Evolutionary conservation across 2,113 vertebrate genomes (phyloP).

Genomic region (Colaptes auratus): DNA sequence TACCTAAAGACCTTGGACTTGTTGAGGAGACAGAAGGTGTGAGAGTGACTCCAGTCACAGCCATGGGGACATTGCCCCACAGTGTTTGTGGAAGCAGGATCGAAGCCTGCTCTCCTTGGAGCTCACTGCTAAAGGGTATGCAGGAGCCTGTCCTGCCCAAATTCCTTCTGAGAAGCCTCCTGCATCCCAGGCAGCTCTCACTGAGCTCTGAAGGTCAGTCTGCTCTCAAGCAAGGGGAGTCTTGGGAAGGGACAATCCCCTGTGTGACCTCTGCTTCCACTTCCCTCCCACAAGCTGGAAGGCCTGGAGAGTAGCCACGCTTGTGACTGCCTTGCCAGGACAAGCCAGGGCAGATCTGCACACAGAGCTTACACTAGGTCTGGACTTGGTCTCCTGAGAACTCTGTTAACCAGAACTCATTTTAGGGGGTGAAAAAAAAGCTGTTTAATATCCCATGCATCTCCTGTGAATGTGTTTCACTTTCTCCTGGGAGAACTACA

Average conservation of each 20-base stretch:
- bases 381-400: not conserved
- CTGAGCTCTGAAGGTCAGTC: not conserved
- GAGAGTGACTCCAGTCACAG: not conserved
- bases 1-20: not conserved
- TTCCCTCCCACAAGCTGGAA: not conserved
- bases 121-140: not conserved
- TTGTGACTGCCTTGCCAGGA: not conserved
- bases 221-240: not conserved
- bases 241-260: not conserved
- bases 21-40: not conserved
- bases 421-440: not conserved
- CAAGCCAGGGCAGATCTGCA: not conserved
- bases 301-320: not conserved
- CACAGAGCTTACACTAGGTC: not conserved
- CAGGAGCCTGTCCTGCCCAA: not conserved
- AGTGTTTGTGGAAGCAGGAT: not conserved
- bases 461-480: not conserved
- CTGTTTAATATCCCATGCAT: not conserved
- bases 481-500: not conserved
- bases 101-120: not conserved
- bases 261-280: not conserved
- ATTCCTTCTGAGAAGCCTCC: not conserved
- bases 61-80: rapidly evolving
- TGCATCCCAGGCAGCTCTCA: not conserved
- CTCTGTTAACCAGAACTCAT: not conserved